Conservation (phyloP, 2,113 vertebrate genomes). For the Tichodroma muraria region DNA sequence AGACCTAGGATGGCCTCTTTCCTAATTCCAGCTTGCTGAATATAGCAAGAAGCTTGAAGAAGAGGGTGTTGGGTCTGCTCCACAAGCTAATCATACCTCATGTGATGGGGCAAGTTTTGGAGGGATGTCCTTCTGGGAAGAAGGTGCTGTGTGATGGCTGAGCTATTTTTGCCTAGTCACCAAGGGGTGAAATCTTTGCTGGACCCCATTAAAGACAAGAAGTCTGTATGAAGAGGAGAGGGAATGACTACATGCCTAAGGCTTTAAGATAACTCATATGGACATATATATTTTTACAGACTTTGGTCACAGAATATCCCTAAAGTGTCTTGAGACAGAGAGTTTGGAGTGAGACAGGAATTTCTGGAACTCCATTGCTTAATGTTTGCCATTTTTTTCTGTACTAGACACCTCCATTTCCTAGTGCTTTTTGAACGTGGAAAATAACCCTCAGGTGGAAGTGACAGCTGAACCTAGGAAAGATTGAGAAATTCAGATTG, state of each 20-base stretch:
- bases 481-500: neutral
- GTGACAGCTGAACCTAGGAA: neutral
- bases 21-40: neutral
- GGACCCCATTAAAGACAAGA: neutral
- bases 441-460: neutral
- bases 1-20: neutral
- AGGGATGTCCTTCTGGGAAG: neutral
- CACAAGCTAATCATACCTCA: neutral
- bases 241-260: neutral
- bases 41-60: neutral
- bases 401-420: neutral
- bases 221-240: neutral
- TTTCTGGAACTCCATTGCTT: neutral
- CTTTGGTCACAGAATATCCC: neutral
- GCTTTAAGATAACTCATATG: neutral
- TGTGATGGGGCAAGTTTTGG: neutral
- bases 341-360: neutral
- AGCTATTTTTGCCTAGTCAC: neutral
- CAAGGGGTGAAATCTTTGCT: neutral
- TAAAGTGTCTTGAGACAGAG: neutral
- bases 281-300: neutral
- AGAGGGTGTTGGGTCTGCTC: neutral
- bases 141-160: neutral
- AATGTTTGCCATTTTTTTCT: neutral
- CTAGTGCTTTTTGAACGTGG: neutral